These are phyloP conservation scores for Cariama cristata DNA, from an alignment of 2,113 vertebrate species.

Conservation along the genomic window DNA sequence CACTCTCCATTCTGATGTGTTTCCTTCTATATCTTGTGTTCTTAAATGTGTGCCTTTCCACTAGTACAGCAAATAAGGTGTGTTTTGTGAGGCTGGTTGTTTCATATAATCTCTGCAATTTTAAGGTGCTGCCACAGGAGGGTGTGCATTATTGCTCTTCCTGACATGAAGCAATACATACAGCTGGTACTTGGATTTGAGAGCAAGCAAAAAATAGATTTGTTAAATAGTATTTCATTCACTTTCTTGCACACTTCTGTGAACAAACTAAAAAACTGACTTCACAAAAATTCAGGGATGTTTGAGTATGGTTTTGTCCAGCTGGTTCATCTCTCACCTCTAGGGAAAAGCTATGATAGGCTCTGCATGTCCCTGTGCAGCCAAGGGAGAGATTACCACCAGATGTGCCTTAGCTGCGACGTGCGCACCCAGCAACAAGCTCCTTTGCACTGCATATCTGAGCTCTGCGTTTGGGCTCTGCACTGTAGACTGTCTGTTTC, in stretches of 20 bases:
- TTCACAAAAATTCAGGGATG: not conserved
- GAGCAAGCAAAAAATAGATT: slow-evolving; percentile 1
- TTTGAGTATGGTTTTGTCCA: not conserved
- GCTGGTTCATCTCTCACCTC: not conserved
- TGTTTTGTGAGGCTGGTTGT: not conserved
- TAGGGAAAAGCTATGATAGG: not conserved
- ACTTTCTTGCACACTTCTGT: slow-evolving; percentile 63
- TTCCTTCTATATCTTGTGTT: not conserved
- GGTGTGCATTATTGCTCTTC: slow-evolving; percentile 72
- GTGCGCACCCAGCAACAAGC: not conserved
- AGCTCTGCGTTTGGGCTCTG: not conserved
- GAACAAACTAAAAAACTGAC: slow-evolving; percentile 55
- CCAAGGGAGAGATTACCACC: not conserved
- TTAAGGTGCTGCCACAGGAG: slow-evolving; percentile 76
- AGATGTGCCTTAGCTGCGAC: not conserved
- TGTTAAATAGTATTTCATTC: slow-evolving; percentile 67
- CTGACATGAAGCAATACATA: slow-evolving; percentile 12
- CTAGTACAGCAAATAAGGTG: not conserved
- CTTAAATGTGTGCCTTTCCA: not conserved
- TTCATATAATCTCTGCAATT: slow-evolving; percentile 41
- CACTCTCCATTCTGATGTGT: not conserved
- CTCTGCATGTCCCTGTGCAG: not conserved
- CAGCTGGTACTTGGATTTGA: slow-evolving; percentile 39
- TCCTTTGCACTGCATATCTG: accelerated
- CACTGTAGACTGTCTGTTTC: accelerated